Evolutionary conservation across 2,888 invertebrate genomes (phyloP).

Genomic region (Amphimallon solstitiale): DNA sequence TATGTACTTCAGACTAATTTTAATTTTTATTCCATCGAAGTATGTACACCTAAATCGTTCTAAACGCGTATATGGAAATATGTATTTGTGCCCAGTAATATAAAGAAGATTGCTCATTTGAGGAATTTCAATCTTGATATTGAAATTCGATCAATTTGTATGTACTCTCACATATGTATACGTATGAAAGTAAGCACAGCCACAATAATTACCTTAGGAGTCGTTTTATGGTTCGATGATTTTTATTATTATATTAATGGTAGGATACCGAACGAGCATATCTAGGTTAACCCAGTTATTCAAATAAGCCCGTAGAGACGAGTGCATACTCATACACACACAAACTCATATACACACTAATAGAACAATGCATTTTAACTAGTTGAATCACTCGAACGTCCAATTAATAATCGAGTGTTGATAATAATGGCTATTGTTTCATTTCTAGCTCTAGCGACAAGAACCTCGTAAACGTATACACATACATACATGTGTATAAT

Average conservation of each 20-base stretch:
- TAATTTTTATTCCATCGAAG: no score
- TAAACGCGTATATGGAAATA: no score
- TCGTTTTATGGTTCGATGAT: background rate
- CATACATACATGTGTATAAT: background rate
- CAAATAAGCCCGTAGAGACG: conserved; percentile 16
- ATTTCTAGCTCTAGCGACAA: conserved; percentile 6
- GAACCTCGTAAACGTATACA: background rate
- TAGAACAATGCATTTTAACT: conserved; percentile 29
- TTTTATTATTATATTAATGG: background rate
- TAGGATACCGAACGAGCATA: background rate
- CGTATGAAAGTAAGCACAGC: no score
- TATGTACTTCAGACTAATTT: no score
- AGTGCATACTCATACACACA: background rate
- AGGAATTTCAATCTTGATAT: no score
- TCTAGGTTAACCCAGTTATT: background rate
- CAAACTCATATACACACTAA: background rate
- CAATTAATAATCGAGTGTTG: conserved; percentile 19
- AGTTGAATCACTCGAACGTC: conserved; percentile 9
- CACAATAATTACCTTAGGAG: background rate
- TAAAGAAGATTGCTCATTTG: no score
- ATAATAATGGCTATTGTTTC: conserved; percentile 24
- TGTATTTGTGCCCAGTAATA: no score
- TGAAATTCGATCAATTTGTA: no score
- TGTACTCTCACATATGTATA: no score
- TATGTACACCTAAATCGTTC: no score